phyloP scores from a whole-genome alignment of 2,797 vertebrate species.

The Cryptoprocta ferox region DNA sequence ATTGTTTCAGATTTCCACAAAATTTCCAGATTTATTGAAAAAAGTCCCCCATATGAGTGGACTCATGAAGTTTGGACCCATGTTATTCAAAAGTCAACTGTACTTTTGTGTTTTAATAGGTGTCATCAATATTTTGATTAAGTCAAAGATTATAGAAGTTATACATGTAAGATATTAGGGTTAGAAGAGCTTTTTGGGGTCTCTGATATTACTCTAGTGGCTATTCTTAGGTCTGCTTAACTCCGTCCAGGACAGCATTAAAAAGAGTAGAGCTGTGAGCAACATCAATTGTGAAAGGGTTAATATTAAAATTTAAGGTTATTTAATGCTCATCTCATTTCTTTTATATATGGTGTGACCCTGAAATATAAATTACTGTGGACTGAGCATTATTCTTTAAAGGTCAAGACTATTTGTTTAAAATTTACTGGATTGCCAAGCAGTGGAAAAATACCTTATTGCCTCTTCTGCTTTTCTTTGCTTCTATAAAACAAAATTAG shows the following conservation, averaged over 20 bases:
- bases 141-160: background rate
- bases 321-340: background rate
- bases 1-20: background rate
- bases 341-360: background rate
- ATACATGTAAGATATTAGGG: background rate
- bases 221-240: background rate
- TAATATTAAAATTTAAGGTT: slow-evolving; percentile 46
- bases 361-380: slow-evolving; percentile 26
- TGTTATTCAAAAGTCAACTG: background rate
- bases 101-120: background rate
- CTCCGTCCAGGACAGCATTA: background rate
- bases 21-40: background rate
- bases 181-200: background rate
- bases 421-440: slow-evolving; percentile 52
- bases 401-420: slow-evolving; percentile 68
- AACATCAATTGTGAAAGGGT: background rate
- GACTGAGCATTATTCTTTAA: slow-evolving; percentile 25
- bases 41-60: background rate
- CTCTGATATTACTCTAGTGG: background rate
- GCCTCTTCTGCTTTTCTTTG: background rate
- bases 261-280: background rate
- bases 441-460: slow-evolving; percentile 49
- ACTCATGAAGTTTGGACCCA: background rate
- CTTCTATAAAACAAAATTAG: slow-evolving; percentile 43
- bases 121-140: background rate